Evolutionary conservation across 2,113 vertebrate species (phyloP).

Genomic region (Himantopus leucocephalus): DNA sequence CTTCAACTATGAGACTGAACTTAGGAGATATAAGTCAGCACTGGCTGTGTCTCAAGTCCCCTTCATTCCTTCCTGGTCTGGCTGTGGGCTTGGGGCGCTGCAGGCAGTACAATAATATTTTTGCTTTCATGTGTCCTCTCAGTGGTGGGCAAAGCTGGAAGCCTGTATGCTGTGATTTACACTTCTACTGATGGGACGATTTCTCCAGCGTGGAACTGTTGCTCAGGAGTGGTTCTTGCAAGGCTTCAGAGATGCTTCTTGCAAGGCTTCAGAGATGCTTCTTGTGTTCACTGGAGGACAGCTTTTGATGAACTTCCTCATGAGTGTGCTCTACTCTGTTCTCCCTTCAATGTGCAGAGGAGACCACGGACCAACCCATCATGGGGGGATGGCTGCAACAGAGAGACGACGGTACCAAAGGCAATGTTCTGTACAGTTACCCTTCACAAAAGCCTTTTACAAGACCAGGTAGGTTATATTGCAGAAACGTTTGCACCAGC

Average conservation of each 20-base stretch:
- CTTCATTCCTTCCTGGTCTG: not conserved
- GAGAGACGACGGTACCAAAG: not conserved
- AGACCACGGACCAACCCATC: not conserved
- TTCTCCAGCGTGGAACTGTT: not conserved
- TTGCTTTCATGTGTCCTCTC: not conserved
- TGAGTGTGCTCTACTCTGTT: not conserved
- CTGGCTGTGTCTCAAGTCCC: not conserved
- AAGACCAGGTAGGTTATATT: not conserved
- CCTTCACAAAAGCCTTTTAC: not conserved
- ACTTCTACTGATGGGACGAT: not conserved
- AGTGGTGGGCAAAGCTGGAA: not conserved
- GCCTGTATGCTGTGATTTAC: not conserved
- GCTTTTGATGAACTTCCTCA: not conserved
- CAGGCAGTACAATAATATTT: not conserved
- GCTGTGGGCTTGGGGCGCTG: not conserved
- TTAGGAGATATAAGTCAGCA: not conserved
- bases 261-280: not conserved
- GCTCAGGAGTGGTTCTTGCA: not conserved
- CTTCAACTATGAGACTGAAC: not conserved
- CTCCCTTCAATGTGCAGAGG: not conserved
- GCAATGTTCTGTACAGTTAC: not conserved
- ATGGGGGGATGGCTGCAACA: not conserved
- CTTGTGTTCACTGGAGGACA: not conserved
- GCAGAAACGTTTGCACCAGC: not conserved
- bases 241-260: not conserved